These are phyloP conservation scores for Lithosia quadra DNA, from an alignment of 2,888 invertebrate species.

Conservation along the genomic window DNA sequence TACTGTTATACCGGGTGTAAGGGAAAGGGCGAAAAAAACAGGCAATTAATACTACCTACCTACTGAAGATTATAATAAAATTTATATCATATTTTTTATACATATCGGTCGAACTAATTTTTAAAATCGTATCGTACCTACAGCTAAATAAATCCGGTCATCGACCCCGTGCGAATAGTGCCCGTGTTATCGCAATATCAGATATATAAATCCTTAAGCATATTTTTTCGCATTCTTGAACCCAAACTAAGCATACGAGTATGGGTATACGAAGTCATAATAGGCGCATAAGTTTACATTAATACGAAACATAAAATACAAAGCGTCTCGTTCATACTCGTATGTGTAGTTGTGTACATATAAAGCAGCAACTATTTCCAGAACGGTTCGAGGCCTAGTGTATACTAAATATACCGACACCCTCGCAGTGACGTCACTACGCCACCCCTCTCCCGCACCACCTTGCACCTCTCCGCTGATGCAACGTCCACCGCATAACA, in stretches of 20 bases:
- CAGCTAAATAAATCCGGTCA: too few relatives aligned
- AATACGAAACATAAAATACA: not conserved
- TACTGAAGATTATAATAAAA: too few relatives aligned
- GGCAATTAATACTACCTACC: too few relatives aligned
- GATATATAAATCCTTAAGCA: too few relatives aligned
- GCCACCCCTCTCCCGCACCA: slow-evolving; percentile 18
- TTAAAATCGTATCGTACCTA: too few relatives aligned
- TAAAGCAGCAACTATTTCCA: slow-evolving; percentile 38
- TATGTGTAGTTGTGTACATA: slow-evolving; percentile 31
- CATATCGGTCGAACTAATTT: too few relatives aligned
- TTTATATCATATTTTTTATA: too few relatives aligned
- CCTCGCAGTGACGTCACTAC: slow-evolving; percentile 47
- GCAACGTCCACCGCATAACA: slow-evolving; percentile 30
- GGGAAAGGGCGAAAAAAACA: too few relatives aligned
- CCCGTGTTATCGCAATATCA: too few relatives aligned
- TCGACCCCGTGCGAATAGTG: too few relatives aligned
- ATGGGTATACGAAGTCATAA: not conserved
- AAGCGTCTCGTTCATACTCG: not conserved
- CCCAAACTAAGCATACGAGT: not conserved
- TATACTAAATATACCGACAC: slow-evolving; percentile 50
- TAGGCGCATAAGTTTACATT: too few relatives aligned
- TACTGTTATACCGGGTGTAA: too few relatives aligned
- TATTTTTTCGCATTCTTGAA: not conserved
- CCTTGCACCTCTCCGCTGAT: slow-evolving; percentile 23
- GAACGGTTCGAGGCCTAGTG: slow-evolving; percentile 35